phyloP scores from a whole-genome alignment of 2,797 vertebrate species.

The Thripadectes ignobilis region DNA sequence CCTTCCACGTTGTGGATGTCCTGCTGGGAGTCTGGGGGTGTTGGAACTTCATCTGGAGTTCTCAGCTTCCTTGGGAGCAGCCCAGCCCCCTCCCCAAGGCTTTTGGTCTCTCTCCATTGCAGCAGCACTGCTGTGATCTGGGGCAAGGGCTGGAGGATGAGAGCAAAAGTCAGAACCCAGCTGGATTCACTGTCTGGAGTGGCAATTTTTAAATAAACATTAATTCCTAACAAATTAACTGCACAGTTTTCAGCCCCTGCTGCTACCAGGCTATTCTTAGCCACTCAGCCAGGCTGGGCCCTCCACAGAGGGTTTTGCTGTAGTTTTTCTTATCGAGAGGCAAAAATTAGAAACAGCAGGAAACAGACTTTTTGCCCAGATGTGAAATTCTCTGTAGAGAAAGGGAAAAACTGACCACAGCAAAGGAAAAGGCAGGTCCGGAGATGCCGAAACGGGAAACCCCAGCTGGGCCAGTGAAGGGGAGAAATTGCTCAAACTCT shows the following conservation, averaged over 20 bases:
- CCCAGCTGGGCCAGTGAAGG: background rate
- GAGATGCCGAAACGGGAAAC: background rate
- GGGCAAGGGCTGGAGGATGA: background rate
- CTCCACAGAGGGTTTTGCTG: background rate
- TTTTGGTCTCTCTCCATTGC: background rate
- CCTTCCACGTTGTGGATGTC: accelerated
- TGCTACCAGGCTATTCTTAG: background rate
- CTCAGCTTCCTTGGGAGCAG: background rate
- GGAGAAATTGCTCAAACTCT: conserved; percentile 2
- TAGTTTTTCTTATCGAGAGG: conserved; percentile 27
- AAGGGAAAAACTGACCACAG: background rate
- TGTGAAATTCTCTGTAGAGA: background rate
- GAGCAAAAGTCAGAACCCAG: background rate
- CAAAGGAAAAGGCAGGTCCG: background rate
- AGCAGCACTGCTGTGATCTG: background rate
- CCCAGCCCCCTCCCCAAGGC: background rate
- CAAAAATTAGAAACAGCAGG: conserved; percentile 65
- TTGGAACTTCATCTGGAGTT: background rate
- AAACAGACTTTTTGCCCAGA: conserved; percentile 49
- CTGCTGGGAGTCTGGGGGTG: background rate
- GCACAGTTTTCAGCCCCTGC: background rate
- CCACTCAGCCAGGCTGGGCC: background rate
- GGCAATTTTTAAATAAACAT: background rate
- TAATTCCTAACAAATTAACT: background rate
- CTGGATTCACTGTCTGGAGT: background rate